Conservation (phyloP, 1,140 invertebrate species). For the Thaumatotibia leucotreta region DNA sequence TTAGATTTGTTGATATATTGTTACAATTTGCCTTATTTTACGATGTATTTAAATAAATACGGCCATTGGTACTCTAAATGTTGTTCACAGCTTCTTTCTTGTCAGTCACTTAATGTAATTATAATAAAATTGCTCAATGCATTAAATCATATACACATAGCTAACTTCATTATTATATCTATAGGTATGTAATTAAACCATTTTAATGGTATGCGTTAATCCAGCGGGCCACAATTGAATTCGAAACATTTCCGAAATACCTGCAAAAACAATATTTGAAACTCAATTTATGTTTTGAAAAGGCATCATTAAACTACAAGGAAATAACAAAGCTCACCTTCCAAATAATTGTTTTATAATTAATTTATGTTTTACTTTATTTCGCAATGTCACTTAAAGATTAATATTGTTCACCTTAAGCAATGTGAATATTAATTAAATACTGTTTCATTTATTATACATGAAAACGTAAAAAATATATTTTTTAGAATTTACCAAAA, state of each 20-base stretch:
- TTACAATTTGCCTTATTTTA: constrained; percentile 1
- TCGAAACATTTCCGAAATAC: too few relatives aligned
- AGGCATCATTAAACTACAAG: not conserved
- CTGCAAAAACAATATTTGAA: not conserved
- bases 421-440: not conserved
- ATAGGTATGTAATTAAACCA: not conserved
- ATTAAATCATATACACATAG: constrained; percentile 2
- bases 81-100: not conserved
- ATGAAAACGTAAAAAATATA: too few relatives aligned
- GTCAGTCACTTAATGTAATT: constrained; percentile 1
- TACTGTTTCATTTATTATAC: too few relatives aligned
- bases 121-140: constrained; percentile 9
- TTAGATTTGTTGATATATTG: not conserved
- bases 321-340: not conserved
- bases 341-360: not conserved
- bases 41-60: constrained; percentile 2
- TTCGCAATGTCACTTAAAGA: not conserved
- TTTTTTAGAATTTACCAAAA: too few relatives aligned
- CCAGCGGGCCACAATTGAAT: not conserved
- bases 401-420: not conserved
- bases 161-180: not conserved
- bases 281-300: not conserved
- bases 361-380: not conserved
- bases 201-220: not conserved
- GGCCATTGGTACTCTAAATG: not conserved